These are phyloP conservation scores for Smittia aterrima DNA, from an alignment of 2,888 invertebrate species.

Conservation along the genomic window DNA sequence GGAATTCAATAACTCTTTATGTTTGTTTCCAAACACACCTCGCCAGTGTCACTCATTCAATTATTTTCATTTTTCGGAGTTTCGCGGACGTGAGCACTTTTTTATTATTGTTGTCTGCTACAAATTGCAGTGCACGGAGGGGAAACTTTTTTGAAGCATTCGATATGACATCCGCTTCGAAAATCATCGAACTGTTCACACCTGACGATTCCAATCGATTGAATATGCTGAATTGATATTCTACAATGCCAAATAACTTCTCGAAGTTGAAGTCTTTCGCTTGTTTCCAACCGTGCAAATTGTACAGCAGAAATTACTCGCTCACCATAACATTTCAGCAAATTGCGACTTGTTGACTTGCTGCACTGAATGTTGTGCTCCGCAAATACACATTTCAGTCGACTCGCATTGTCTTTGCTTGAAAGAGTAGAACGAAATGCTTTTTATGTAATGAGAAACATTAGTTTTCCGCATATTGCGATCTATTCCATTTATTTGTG, in stretches of 20 bases:
- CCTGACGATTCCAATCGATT: background rate
- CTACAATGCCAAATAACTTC: no score
- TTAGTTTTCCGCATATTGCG: background rate
- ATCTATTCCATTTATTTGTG: background rate
- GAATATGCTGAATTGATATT: no score
- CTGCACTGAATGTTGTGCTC: background rate
- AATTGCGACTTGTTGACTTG: slow-evolving; percentile 21
- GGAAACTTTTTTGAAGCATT: background rate
- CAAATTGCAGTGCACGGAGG: no score
- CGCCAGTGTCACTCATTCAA: no score
- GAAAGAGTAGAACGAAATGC: slow-evolving; percentile 32
- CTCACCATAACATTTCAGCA: background rate
- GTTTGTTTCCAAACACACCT: no score
- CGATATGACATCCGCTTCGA: background rate
- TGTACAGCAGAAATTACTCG: background rate
- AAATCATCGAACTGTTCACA: background rate
- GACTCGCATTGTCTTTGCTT: slow-evolving; percentile 21
- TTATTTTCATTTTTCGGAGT: no score
- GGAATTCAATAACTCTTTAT: background rate
- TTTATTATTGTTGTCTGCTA: no score
- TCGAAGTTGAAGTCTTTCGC: background rate
- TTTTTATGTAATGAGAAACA: background rate
- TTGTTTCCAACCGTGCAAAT: background rate
- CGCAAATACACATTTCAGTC: slow-evolving; percentile 16
- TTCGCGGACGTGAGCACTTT: no score